A percentile compares a stretch with the other conserved stretches of the same genome.
Conservation (phyloP, 1,140 invertebrate genomes). For the Thrips palmi region DNA sequence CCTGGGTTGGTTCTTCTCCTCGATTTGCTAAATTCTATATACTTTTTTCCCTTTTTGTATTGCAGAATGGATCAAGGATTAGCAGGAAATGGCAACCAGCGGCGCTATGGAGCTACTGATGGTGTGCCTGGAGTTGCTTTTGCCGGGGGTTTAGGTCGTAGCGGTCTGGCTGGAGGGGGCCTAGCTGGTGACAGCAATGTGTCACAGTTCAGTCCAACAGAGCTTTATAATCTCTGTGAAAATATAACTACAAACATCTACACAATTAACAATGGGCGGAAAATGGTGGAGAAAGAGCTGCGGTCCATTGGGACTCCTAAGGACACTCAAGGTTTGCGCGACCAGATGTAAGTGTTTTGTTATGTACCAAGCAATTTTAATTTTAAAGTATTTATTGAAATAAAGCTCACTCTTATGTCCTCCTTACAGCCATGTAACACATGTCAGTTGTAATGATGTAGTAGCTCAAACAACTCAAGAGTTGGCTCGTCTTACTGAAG, state of each 20-base stretch:
- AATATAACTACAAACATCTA: conserved; percentile 62
- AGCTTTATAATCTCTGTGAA: conserved; percentile 53
- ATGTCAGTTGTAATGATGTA: conserved; percentile 54
- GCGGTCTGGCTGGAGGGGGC: too few relatives aligned
- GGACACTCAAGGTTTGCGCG: conserved; percentile 43
- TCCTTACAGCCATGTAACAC: conserved; percentile 51
- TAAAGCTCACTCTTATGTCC: conserved; percentile 9
- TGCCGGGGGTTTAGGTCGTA: too few relatives aligned
- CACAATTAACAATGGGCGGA: conserved; percentile 48
- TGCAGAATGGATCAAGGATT: too few relatives aligned
- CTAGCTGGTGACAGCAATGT: too few relatives aligned
- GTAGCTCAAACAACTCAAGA: conserved; percentile 52
- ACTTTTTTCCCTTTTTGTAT: too few relatives aligned
- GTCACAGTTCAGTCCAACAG: conserved; percentile 53
- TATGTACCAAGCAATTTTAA: conserved; percentile 10
- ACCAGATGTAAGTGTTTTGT: conserved; percentile 36
- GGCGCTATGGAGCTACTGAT: too few relatives aligned
- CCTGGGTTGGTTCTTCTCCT: too few relatives aligned
- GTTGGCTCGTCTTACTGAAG: conserved; percentile 44
- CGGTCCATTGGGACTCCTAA: conserved; percentile 56
- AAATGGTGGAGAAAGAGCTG: conserved; percentile 48
- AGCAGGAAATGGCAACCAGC: too few relatives aligned
- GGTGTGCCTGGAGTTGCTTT: too few relatives aligned
- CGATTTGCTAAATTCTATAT: too few relatives aligned
- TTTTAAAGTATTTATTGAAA: conserved; percentile 9